phyloP scores from a whole-genome alignment of 2,797 vertebrate species.

The Gallinago stenura region DNA sequence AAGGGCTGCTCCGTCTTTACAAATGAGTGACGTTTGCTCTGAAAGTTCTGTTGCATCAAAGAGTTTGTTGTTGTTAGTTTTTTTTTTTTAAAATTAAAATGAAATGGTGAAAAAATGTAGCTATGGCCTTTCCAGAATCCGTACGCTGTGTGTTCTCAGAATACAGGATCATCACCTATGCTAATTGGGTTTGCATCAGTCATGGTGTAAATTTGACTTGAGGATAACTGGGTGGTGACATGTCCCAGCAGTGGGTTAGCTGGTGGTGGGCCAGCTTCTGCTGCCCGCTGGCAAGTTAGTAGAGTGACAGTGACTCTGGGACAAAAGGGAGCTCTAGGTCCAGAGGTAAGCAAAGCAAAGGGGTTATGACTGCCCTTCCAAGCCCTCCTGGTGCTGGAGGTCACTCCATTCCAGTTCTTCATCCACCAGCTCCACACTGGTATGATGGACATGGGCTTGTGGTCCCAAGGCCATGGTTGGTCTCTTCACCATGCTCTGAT shows the following conservation, averaged over 20 bases:
- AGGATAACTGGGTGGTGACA: fast-evolving
- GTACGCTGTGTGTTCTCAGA: not conserved
- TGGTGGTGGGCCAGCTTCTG: not conserved
- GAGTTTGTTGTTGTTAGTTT: too few species aligned
- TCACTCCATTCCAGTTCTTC: not conserved
- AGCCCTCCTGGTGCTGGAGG: not conserved
- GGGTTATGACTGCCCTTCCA: not conserved
- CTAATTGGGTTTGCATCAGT: not conserved
- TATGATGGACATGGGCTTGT: fast-evolving
- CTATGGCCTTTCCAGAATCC: not conserved
- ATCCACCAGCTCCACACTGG: fast-evolving
- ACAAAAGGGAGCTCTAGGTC: fast-evolving
- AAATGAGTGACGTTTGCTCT: not conserved
- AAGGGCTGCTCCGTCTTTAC: not conserved
- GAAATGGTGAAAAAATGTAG: not conserved
- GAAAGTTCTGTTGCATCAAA: not conserved
- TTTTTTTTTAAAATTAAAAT: not conserved
- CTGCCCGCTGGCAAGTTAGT: not conserved
- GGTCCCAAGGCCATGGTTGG: not conserved
- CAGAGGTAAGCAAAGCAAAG: not conserved
- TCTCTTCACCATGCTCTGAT: not conserved
- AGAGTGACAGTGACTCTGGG: not conserved
- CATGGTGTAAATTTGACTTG: not conserved
- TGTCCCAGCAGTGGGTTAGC: not conserved
- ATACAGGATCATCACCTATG: too few species aligned